Conservation (phyloP, 2,888 invertebrate genomes). For the Papilio demoleus region DNA sequence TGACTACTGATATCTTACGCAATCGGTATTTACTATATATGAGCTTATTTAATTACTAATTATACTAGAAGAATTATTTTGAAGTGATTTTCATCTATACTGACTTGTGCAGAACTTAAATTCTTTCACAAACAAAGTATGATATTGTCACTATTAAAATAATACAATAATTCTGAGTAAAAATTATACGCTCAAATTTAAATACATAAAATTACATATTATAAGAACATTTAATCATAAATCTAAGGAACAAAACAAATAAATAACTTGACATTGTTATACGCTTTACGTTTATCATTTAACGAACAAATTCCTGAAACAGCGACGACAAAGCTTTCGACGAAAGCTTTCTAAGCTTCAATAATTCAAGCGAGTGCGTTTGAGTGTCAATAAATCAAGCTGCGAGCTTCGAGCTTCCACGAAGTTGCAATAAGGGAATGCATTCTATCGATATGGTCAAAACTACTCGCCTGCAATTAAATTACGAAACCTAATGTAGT, state of each 20-base stretch:
- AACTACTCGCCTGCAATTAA: slow-evolving; percentile 32
- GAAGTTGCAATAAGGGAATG: slow-evolving; percentile 30
- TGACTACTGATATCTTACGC: slow-evolving; percentile 19
- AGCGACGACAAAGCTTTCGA: slow-evolving; percentile 21
- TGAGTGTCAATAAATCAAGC: slow-evolving; percentile 36
- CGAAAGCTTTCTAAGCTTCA: slow-evolving; percentile 19
- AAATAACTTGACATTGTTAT: not conserved
- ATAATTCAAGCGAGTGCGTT: slow-evolving; percentile 26
- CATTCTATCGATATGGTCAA: slow-evolving; percentile 27
- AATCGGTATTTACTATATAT: slow-evolving; percentile 4
- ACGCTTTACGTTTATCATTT: not conserved
- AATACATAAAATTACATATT: too few species aligned
- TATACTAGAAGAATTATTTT: too few species aligned
- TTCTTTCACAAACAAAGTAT: too few species aligned
- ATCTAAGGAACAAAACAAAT: too few species aligned
- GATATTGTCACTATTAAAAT: too few species aligned
- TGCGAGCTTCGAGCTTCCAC: slow-evolving; percentile 24
- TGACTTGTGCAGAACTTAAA: too few species aligned
- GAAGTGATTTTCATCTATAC: too few species aligned
- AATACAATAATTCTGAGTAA: too few species aligned
- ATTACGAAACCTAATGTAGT: slow-evolving; percentile 21
- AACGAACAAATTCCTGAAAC: slow-evolving; percentile 24
- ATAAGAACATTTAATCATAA: too few species aligned
- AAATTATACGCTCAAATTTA: too few species aligned
- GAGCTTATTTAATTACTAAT: not conserved